Conservation (phyloP, 2,113 vertebrate genomes). For the Panthera uncia region DNA sequence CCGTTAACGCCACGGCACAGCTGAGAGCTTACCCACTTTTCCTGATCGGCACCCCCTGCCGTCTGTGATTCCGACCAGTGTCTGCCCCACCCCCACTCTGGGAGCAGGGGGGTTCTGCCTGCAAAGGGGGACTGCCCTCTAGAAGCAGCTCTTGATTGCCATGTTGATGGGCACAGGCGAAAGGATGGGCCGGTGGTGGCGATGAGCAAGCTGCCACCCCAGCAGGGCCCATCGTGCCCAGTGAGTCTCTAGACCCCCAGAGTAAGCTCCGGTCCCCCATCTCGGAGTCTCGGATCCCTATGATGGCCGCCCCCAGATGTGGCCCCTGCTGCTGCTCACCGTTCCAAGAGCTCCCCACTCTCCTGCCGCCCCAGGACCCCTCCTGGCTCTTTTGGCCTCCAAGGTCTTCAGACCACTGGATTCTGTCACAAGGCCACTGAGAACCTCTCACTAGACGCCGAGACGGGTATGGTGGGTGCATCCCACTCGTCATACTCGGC, state of each 20-base stretch:
- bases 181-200: not conserved
- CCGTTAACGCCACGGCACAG: not conserved
- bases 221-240: not conserved
- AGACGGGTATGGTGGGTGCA: not conserved
- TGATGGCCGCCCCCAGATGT: not conserved
- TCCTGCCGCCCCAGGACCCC: not conserved
- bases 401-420: not conserved
- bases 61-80: not conserved
- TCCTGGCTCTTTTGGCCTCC: not conserved
- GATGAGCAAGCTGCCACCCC: not conserved
- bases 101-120: not conserved
- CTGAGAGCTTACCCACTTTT: not conserved
- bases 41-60: no score
- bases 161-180: not conserved
- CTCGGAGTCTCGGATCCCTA: not conserved
- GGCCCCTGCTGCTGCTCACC: not conserved
- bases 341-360: not conserved
- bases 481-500: not conserved
- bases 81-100: not conserved
- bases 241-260: not conserved
- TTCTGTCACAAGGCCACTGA: not conserved
- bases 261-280: not conserved
- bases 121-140: not conserved
- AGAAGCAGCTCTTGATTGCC: not conserved
- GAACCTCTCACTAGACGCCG: not conserved